phyloP scores from a whole-genome alignment of 2,113 vertebrate species.

The Epinephelus cyanopodus region DNA sequence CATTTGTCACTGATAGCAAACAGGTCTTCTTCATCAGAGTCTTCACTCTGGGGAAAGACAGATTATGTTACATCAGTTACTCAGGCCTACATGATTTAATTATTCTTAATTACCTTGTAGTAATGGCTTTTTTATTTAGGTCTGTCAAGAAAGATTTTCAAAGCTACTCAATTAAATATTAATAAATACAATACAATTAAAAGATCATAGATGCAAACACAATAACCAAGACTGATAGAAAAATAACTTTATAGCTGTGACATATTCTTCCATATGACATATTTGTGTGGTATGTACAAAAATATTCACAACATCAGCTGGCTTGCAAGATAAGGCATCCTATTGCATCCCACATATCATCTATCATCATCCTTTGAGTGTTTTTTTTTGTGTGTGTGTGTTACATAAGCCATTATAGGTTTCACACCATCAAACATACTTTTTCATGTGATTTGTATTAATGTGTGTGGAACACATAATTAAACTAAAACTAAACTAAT shows the following conservation, averaged over 20 bases:
- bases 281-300: neutral
- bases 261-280: neutral
- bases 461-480: no score
- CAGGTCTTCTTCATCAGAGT: constrained; percentile 96
- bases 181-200: constrained; percentile 10
- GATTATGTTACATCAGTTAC: neutral
- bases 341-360: neutral
- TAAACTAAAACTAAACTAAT: no score
- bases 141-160: neutral
- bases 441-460: no score
- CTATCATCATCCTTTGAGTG: no score
- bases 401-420: no score
- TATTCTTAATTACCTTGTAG: neutral
- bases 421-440: no score
- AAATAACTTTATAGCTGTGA: neutral
- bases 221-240: neutral
- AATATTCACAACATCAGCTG: neutral
- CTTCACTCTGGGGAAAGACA: constrained; percentile 88
- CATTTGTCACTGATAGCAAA: constrained; percentile 98
- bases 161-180: neutral
- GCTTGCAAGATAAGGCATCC: neutral
- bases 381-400: no score
- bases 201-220: neutral
- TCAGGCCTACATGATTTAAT: constrained; percentile 4
- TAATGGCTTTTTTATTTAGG: neutral